These are phyloP conservation scores for Cremastobaeus sp. DNA, from an alignment of 2,888 invertebrate genomes.

Conservation along the genomic window DNA sequence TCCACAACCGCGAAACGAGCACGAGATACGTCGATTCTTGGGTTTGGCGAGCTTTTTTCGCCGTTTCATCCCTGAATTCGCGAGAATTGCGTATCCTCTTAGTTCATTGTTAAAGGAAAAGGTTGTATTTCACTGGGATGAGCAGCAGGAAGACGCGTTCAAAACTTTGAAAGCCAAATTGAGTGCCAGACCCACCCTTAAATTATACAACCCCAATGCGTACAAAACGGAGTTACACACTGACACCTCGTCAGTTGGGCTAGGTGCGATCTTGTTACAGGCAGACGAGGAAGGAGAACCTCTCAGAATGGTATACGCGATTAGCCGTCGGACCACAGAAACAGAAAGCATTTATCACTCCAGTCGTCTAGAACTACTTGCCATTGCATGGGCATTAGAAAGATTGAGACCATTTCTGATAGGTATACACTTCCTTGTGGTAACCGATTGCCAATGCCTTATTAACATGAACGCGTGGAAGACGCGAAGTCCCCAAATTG, in stretches of 20 bases:
- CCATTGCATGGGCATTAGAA: constrained; percentile 37
- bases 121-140: neutral
- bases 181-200: neutral
- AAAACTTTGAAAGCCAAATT: neutral
- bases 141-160: neutral
- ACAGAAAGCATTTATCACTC: neutral
- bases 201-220: neutral
- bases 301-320: neutral
- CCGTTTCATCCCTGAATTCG: neutral
- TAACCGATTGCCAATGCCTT: constrained; percentile 60
- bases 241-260: neutral
- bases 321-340: neutral
- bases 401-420: constrained; percentile 43
- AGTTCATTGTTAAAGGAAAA: neutral
- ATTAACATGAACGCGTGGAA: neutral
- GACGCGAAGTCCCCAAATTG: constrained; percentile 11
- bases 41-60: neutral
- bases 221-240: neutral
- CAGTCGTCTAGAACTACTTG: constrained; percentile 12
- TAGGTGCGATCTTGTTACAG: neutral
- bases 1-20: neutral
- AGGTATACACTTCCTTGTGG: constrained; percentile 1
- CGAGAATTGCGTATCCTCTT: neutral
- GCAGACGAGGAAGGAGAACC: neutral
- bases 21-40: neutral